phyloP scores from a whole-genome alignment of 2,797 vertebrate species.

The Limnodromus scolopaceus region DNA sequence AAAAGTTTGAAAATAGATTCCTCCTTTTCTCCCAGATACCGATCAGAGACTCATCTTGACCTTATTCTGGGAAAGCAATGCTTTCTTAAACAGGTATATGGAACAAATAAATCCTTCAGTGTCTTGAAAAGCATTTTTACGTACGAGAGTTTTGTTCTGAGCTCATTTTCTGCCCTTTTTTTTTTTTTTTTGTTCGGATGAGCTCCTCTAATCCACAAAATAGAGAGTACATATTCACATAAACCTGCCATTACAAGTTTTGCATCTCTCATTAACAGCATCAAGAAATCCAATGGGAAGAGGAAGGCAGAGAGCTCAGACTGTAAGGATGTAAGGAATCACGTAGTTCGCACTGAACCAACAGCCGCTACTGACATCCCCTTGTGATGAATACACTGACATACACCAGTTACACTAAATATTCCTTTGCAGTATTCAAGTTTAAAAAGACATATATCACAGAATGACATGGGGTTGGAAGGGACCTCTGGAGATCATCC shows the following conservation, averaged over 20 bases:
- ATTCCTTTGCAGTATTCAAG: background rate
- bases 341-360: background rate
- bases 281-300: background rate
- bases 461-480: too few relatives aligned
- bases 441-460: background rate
- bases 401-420: background rate
- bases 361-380: background rate
- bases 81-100: conserved; percentile 89
- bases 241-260: background rate
- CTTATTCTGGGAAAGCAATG: conserved; percentile 87
- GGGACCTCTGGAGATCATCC: too few relatives aligned
- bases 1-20: conserved; percentile 96
- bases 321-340: background rate
- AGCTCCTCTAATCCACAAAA: background rate
- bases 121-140: conserved; percentile 43
- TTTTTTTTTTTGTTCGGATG: background rate
- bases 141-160: background rate
- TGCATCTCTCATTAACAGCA: background rate
- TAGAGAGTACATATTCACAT: background rate
- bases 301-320: background rate
- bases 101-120: conserved; percentile 88
- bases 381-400: background rate
- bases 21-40: conserved; percentile 88
- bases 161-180: background rate
- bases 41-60: conserved; percentile 91